A percentile compares a stretch with the other conserved stretches of the same genome.
phyloP scores from a whole-genome alignment of 2,888 invertebrate genomes.

The Malachius bipustulatus region DNA sequence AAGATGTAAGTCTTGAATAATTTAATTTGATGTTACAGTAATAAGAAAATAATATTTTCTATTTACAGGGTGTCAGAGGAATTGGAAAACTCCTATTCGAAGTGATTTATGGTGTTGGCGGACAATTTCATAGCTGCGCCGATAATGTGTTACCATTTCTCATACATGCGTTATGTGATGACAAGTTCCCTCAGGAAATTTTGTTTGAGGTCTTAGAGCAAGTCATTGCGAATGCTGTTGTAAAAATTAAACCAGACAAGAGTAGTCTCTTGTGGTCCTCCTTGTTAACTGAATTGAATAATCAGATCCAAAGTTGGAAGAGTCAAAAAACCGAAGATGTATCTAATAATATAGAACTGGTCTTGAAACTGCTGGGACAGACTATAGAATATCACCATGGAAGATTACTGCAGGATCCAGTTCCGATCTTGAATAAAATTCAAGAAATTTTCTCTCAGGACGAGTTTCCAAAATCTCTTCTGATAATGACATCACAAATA shows the following conservation, averaged over 20 bases:
- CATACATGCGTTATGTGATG: constrained; percentile 47
- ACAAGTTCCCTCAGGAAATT: constrained; percentile 41
- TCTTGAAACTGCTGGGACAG: constrained; percentile 48
- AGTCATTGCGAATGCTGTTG: constrained; percentile 50
- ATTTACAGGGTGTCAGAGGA: constrained; percentile 56
- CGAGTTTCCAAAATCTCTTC: constrained; percentile 38
- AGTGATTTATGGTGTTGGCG: constrained; percentile 69
- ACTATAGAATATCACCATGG: constrained; percentile 53
- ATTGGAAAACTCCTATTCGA: constrained; percentile 83
- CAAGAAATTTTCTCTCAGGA: constrained; percentile 39
- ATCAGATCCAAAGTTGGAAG: constrained; percentile 16
- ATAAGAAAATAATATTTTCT: no score
- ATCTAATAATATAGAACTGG: constrained; percentile 20
- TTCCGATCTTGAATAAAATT: constrained; percentile 46
- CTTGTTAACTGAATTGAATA: constrained; percentile 33
- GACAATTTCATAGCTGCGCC: constrained; percentile 77
- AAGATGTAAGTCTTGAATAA: constrained; percentile 49
- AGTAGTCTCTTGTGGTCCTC: constrained; percentile 55
- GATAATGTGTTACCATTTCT: constrained; percentile 57
- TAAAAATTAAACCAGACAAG: constrained; percentile 50
- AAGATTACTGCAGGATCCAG: constrained; percentile 47
- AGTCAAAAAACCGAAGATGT: constrained; percentile 14
- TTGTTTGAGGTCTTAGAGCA: constrained; percentile 54
- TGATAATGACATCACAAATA: constrained; percentile 43
- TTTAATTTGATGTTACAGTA: neutral